phyloP scores from a whole-genome alignment of 2,797 vertebrate species.

The Kryptopterus vitreolus region DNA sequence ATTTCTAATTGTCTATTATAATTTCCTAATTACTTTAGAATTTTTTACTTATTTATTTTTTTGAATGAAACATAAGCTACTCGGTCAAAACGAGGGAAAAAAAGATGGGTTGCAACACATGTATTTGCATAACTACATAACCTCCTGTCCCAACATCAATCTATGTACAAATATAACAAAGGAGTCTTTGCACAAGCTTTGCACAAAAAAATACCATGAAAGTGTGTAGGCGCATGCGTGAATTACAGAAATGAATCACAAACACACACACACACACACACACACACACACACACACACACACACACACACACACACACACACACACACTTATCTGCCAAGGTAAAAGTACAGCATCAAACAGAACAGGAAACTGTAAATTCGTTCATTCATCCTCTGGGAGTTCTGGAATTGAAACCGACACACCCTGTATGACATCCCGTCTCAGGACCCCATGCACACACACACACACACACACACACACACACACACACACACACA shows the following conservation, averaged over 20 bases:
- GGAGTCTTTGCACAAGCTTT: too few species aligned
- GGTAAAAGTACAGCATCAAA: not conserved
- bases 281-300: too few species aligned
- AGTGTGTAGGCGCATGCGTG: not conserved
- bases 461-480: not conserved
- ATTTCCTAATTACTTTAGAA: not conserved
- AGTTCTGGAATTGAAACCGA: not conserved
- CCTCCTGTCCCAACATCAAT: not conserved
- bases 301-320: too few species aligned
- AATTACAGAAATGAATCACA: not conserved
- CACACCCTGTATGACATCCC: constrained; percentile 2
- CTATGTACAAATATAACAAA: not conserved
- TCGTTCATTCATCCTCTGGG: not conserved
- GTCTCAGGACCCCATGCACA: not conserved
- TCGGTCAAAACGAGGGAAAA: not conserved
- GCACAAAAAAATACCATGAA: not conserved
- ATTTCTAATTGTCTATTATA: not conserved
- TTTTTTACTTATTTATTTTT: too few species aligned
- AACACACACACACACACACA: too few species aligned
- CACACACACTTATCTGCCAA: not conserved
- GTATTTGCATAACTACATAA: not conserved
- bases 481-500: not conserved
- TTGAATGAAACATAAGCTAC: not conserved
- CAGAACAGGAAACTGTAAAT: not conserved
- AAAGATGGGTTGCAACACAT: not conserved